Evolutionary conservation across 1,140 invertebrate genomes (phyloP), one percentile per base, ranked within the genome.

Genomic region (Paraescarpia echinospica): DNA sequence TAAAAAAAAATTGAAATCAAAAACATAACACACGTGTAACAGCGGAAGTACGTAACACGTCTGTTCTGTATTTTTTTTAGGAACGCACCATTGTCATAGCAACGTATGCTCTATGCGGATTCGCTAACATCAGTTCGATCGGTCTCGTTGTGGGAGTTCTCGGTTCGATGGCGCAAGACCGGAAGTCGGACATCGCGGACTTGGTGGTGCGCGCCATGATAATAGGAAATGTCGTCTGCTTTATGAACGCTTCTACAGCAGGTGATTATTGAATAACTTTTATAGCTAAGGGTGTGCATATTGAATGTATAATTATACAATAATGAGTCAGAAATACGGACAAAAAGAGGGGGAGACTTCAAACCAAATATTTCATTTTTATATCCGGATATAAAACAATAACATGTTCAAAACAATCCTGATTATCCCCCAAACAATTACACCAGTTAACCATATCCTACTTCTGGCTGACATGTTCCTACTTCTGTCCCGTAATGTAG

Each of bases 61-160:
- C n/a, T n/a, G n/a, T 77, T 22, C 14, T 77, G 59, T 77, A n/a
- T n/a, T n/a, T 18, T 2, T 77, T 77, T 77, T 77, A 77, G 59
- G 59, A 77, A 77, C 59, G 59, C 27, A 77, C 59, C 59, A 18
- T 77, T 77, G 97, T 97, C 1, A 98, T 99, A 77, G 98, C 98
- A 0, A 99, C 99, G 0, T 99, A 98, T 95, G 98, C 99, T 0
- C 97, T 99, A 18, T 99, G 99, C 95, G 98, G 99, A 0, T 99
- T 99, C 96, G 97, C 99, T 0, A 99, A 99, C 97, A 97, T 99
- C 4, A 97, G 97, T 0, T 98, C 98, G 0, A 97, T 99, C 35
- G 99, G 98, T 5, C 98, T 99, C 89, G 97, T 98, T 95, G 97
- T 99, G 9, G 98, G 98, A 0, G 97, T 97, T 0, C 95, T 99